These are phyloP conservation scores for Craterocephalus amniculus DNA, from an alignment of 2,797 vertebrate genomes.

Conservation along the genomic window DNA sequence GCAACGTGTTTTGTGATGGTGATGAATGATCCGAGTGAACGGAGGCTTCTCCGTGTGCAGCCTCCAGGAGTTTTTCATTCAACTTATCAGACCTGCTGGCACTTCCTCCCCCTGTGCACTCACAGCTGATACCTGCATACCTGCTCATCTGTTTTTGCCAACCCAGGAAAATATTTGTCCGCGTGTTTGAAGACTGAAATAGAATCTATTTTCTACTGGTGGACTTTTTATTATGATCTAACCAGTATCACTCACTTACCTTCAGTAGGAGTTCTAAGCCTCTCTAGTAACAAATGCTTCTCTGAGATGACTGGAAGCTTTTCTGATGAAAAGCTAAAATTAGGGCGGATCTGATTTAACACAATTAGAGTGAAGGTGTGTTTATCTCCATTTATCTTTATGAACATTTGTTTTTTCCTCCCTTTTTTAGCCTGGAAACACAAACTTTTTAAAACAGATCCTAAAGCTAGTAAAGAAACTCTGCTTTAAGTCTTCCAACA, in stretches of 20 bases:
- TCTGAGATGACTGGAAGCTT: too few species aligned
- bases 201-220: neutral
- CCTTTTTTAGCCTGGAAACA: too few species aligned
- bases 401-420: too few species aligned
- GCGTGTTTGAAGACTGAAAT: neutral
- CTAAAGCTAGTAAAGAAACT: too few species aligned
- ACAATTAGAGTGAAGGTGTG: too few species aligned
- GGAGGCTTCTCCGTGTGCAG: neutral
- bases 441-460: too few species aligned
- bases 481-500: too few species aligned
- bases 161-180: neutral
- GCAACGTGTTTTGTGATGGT: neutral
- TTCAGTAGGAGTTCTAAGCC: too few species aligned
- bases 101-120: neutral
- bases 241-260: neutral
- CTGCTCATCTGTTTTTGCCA: neutral
- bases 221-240: neutral
- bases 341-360: too few species aligned
- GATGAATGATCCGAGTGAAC: neutral
- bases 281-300: too few species aligned
- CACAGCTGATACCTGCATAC: neutral
- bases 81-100: constrained; percentile 5
- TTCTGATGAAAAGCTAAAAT: too few species aligned
- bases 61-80: neutral
- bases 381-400: too few species aligned